Percentiles rank a stretch among this genome's conserved stretches.
Evolutionary conservation across 2,113 vertebrate genomes (phyloP).

Genomic region (Picathartes gymnocephalus): DNA sequence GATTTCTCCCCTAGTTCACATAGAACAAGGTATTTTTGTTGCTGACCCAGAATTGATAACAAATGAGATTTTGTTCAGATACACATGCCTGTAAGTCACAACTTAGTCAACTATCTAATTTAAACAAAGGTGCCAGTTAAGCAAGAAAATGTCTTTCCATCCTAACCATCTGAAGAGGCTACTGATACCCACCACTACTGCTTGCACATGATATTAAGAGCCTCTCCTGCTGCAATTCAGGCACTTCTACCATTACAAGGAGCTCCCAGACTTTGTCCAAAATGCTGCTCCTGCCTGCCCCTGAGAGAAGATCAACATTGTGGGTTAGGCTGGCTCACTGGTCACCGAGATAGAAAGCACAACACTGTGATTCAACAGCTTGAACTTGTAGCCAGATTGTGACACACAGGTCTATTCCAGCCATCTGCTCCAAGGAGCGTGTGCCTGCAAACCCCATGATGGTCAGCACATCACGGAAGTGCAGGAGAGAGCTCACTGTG

Average conservation of each 20-base stretch:
- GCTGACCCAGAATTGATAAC: neutral
- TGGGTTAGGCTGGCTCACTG: neutral
- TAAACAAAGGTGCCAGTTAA: neutral
- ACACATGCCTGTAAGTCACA: neutral
- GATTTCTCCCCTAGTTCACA: neutral
- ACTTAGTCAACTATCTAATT: neutral
- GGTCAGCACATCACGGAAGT: neutral
- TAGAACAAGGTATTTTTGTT: neutral
- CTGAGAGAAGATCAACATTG: neutral
- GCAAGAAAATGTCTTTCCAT: neutral
- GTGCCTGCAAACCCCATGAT: neutral
- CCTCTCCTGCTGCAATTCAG: neutral
- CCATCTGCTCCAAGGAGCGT: neutral
- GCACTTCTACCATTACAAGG: neutral
- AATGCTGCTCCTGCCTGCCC: neutral
- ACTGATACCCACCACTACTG: neutral
- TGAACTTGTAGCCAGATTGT: neutral
- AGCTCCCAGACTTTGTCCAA: neutral
- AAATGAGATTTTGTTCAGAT: neutral
- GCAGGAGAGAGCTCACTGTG: neutral
- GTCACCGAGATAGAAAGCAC: neutral
- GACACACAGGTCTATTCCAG: neutral
- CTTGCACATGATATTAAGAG: neutral
- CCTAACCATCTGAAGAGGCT: neutral
- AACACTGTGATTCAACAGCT: neutral